Percentiles rank a stretch among this genome's conserved stretches.
Evolutionary conservation across 2,888 invertebrate genomes (phyloP).

Genomic region (Chironomus riparius): DNA sequence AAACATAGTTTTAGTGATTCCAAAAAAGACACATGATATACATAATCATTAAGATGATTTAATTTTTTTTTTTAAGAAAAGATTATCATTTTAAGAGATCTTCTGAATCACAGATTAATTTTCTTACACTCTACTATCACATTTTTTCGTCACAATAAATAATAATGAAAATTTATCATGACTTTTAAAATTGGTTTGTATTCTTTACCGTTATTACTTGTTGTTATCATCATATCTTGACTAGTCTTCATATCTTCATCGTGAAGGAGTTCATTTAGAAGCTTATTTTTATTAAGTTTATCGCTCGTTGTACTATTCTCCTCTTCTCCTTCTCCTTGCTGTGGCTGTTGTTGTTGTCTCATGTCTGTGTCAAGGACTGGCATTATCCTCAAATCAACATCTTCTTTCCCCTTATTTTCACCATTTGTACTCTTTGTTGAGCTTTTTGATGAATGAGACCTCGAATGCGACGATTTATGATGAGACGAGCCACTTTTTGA

Average conservation of each 20-base stretch:
- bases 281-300: constrained; percentile 11
- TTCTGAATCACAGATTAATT: background rate
- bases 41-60: no score
- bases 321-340: no score
- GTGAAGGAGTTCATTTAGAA: constrained; percentile 7
- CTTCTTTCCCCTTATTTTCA: background rate
- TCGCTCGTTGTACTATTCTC: constrained; percentile 2
- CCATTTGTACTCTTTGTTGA: background rate
- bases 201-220: constrained; percentile 24
- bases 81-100: background rate
- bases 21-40: no score
- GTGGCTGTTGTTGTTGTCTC: background rate
- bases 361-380: background rate
- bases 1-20: no score
- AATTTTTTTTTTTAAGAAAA: no score
- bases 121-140: background rate
- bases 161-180: background rate
- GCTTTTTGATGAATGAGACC: background rate
- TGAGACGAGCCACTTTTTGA: background rate
- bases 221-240: constrained; percentile 18
- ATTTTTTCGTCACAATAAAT: background rate
- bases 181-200: constrained; percentile 9
- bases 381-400: constrained; percentile 13
- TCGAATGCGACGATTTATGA: background rate
- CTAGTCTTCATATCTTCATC: constrained; percentile 22